Percentiles rank a stretch among this genome's conserved stretches.
phyloP scores from a whole-genome alignment of 2,888 invertebrate species.

The Torymus texanus region DNA sequence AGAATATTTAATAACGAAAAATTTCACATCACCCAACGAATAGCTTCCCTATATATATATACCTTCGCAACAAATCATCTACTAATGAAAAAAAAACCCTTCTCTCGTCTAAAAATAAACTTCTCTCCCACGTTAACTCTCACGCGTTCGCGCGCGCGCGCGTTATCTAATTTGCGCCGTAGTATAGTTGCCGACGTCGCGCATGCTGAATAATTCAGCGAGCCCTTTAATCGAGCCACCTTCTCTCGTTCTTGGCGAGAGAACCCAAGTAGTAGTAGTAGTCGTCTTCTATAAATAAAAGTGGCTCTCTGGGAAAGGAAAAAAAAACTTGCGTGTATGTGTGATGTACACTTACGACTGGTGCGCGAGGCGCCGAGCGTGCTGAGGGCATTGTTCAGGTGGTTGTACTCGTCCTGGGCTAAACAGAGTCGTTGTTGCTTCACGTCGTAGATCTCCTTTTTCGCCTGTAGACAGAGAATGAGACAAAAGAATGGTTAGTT shows the following conservation, averaged over 20 bases:
- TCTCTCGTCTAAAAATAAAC: neutral
- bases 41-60: too few relatives aligned
- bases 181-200: neutral
- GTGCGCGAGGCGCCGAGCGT: conserved; percentile 92
- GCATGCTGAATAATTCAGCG: conserved; percentile 31
- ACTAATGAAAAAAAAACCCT: too few relatives aligned
- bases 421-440: conserved; percentile 95
- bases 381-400: conserved; percentile 89
- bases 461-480: conserved; percentile 82
- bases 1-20: too few relatives aligned
- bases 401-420: conserved; percentile 97
- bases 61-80: too few relatives aligned
- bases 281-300: neutral
- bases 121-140: neutral
- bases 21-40: too few relatives aligned
- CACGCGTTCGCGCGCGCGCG: neutral
- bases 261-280: too few relatives aligned
- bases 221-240: conserved; percentile 6
- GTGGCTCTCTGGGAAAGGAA: conserved; percentile 13
- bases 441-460: conserved; percentile 96
- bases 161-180: conserved; percentile 16
- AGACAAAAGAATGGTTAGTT: too few relatives aligned
- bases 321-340: neutral
- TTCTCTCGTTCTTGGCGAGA: neutral
- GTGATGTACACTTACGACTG: conserved; percentile 86